Conservation (phyloP, 2,797 vertebrate species). For the Thripadectes ignobilis region DNA sequence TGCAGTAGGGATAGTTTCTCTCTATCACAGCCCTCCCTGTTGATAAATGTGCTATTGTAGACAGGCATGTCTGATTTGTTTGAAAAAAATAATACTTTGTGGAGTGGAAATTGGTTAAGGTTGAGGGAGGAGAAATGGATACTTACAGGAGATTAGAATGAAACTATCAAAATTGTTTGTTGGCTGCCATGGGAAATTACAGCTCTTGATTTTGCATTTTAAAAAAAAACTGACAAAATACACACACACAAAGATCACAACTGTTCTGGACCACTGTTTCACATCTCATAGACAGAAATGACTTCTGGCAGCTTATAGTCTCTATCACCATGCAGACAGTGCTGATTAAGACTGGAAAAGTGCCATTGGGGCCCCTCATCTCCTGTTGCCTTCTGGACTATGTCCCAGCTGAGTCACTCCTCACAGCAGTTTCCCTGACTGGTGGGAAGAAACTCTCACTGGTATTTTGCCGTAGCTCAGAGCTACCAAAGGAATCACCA, state of each 20-base stretch:
- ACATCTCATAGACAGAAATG: neutral
- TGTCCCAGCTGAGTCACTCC: slow-evolving; percentile 51
- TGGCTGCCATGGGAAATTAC: slow-evolving; percentile 9
- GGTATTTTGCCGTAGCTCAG: neutral
- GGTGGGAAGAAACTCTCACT: neutral
- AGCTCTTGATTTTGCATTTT: neutral
- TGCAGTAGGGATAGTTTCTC: neutral
- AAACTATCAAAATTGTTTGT: slow-evolving; percentile 30
- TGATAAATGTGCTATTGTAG: neutral
- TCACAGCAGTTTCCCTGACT: slow-evolving; percentile 20
- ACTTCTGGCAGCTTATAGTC: slow-evolving; percentile 35
- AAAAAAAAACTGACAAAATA: neutral
- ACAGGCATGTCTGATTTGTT: slow-evolving; percentile 1
- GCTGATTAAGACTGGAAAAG: slow-evolving; percentile 53
- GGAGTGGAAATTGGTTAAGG: neutral
- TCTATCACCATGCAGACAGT: slow-evolving; percentile 10
- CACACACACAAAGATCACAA: neutral
- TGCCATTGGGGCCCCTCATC: slow-evolving; percentile 33
- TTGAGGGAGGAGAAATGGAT: slow-evolving; percentile 20
- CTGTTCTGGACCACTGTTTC: slow-evolving; percentile 40
- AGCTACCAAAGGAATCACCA: neutral
- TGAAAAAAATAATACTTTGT: neutral
- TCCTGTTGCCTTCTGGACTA: slow-evolving; percentile 43
- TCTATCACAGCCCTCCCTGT: neutral
- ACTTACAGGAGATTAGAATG: slow-evolving; percentile 26